These are phyloP conservation scores for Epinephelus moara DNA, from an alignment of 2,113 vertebrate genomes.

Conservation along the genomic window DNA sequence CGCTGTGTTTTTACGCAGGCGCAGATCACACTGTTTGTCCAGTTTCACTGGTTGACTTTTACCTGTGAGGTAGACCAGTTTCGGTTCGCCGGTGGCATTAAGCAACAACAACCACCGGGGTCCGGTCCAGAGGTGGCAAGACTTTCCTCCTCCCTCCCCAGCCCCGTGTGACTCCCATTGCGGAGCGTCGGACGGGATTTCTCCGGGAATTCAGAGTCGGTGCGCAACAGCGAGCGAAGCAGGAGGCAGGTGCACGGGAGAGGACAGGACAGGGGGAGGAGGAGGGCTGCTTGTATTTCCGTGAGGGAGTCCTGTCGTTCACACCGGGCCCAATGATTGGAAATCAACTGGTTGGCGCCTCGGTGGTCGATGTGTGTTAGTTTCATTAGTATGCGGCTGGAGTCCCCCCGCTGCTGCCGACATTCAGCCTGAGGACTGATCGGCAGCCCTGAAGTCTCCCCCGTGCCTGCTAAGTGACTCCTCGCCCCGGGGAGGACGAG, in stretches of 20 bases:
- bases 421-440: conserved; percentile 65
- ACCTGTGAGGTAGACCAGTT: conserved; percentile 84
- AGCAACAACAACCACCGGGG: background rate
- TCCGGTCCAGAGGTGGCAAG: conserved; percentile 35
- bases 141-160: conserved; percentile 15
- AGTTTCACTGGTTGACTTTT: conserved; percentile 87
- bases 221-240: conserved; percentile 77
- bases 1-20: conserved; percentile 83
- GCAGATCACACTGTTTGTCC: conserved; percentile 85
- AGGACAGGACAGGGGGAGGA: conserved; percentile 52
- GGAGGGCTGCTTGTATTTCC: conserved; percentile 42
- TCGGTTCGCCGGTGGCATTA: conserved; percentile 65
- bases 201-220: conserved; percentile 72
- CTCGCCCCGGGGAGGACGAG: conserved; percentile 70
- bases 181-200: conserved; percentile 68
- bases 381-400: conserved; percentile 77
- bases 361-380: conserved; percentile 41
- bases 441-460: conserved; percentile 75
- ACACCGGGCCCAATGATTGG: conserved; percentile 42
- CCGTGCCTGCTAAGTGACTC: conserved; percentile 72
- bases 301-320: conserved; percentile 44
- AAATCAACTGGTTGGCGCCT: conserved; percentile 75
- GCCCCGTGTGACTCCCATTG: conserved; percentile 58
- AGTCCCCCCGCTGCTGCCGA: conserved; percentile 58
- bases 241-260: conserved; percentile 79